Evolutionary conservation across 2,113 vertebrate species (phyloP).

Genomic region (Spermophilus dauricus): DNA sequence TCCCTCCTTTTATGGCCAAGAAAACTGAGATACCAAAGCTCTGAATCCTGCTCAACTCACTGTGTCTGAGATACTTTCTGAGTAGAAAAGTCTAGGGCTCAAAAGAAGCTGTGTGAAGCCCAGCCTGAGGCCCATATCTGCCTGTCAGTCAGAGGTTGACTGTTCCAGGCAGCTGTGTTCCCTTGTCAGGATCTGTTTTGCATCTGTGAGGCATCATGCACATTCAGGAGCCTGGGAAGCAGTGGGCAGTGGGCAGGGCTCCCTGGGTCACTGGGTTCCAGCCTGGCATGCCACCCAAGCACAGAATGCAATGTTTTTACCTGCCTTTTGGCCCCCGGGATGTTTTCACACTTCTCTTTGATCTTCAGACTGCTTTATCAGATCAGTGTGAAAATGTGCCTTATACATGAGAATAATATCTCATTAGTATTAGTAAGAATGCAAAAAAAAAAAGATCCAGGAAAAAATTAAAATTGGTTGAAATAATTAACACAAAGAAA

Average conservation of each 20-base stretch:
- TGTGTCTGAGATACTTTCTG: not conserved
- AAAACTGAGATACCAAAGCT: not conserved
- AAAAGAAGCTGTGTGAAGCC: not conserved
- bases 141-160: not conserved
- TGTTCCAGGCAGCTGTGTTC: slow-evolving; percentile 29
- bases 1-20: not conserved
- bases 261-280: not conserved
- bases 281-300: not conserved
- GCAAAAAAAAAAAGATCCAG: slow-evolving; percentile 13
- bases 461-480: slow-evolving; percentile 68
- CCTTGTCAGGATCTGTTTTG: slow-evolving; percentile 11
- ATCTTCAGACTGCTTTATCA: slow-evolving; percentile 60
- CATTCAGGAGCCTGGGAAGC: not conserved
- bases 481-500: slow-evolving; percentile 80
- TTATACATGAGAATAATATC: slow-evolving; percentile 41
- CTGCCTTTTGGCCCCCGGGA: slow-evolving; percentile 51
- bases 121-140: not conserved
- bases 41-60: not conserved
- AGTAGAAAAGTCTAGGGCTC: not conserved
- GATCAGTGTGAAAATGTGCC: slow-evolving; percentile 46
- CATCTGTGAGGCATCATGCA: not conserved
- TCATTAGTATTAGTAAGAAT: slow-evolving; percentile 72
- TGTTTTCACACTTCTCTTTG: slow-evolving; percentile 55
- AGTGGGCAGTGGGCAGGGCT: slow-evolving; percentile 16
- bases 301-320: slow-evolving; percentile 19